Conservation (phyloP, 2,888 invertebrate genomes). For the Geotrupes spiniger region DNA sequence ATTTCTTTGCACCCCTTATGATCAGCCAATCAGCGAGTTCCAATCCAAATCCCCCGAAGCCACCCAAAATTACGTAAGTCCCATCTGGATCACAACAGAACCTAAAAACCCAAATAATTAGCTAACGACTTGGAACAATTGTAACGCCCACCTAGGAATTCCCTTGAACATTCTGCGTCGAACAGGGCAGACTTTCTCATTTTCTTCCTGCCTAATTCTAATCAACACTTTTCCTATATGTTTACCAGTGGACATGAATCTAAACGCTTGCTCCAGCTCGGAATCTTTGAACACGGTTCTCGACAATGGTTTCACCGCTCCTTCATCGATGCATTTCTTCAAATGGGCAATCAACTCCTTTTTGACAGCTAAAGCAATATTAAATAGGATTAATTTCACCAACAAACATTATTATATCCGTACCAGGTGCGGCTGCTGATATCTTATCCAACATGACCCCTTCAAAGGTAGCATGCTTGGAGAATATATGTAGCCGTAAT, state of each 20-base stretch:
- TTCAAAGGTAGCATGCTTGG: conserved; percentile 59
- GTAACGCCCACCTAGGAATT: conserved; percentile 26
- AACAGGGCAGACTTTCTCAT: conserved; percentile 26
- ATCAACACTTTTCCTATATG: conserved; percentile 74
- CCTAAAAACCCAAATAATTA: conserved; percentile 26
- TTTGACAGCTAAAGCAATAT: too few relatives aligned
- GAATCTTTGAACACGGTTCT: conserved; percentile 61
- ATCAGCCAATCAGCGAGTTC: conserved; percentile 87
- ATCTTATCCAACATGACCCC: conserved; percentile 70
- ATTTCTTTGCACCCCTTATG: conserved; percentile 72
- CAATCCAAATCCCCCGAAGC: conserved; percentile 89
- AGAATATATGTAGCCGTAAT: conserved; percentile 56
- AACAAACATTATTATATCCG: not conserved
- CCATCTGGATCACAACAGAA: conserved; percentile 16
- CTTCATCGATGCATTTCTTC: conserved; percentile 45
- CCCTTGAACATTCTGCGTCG: conserved; percentile 18
- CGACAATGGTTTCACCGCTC: conserved; percentile 67
- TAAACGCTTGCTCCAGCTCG: conserved; percentile 71
- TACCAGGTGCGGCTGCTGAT: not conserved
- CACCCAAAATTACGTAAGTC: conserved; percentile 62
- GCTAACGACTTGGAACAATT: not conserved
- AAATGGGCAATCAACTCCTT: too few relatives aligned
- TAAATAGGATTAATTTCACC: too few relatives aligned
- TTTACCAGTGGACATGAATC: conserved; percentile 64
- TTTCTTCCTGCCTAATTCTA: conserved; percentile 39